Percentiles rank a stretch among this genome's conserved stretches.
Evolutionary conservation across 2,797 vertebrate genomes (phyloP).

Genomic region (Pantherophis alleghaniensis): DNA sequence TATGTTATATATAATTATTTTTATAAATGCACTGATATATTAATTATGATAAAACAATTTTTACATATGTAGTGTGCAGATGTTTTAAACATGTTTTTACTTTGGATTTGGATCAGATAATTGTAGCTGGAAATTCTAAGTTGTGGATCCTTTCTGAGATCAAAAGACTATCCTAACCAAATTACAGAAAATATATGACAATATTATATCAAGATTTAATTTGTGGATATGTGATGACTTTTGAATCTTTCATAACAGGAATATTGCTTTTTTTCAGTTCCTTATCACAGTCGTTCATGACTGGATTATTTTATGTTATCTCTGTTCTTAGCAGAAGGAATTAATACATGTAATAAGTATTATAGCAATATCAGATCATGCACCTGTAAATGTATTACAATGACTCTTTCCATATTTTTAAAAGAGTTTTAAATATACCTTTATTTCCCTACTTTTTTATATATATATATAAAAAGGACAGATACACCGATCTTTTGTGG

Average conservation of each 20-base stretch:
- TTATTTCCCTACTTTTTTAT: not conserved
- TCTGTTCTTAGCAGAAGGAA: not conserved
- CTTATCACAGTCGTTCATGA: not conserved
- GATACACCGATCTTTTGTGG: not conserved
- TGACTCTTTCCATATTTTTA: not conserved
- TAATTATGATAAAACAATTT: not conserved
- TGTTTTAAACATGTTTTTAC: not conserved
- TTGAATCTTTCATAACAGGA: not conserved
- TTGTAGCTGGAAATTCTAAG: not conserved
- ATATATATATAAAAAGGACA: not conserved
- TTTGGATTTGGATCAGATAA: not conserved
- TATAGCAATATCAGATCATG: not conserved
- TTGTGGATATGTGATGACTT: not conserved
- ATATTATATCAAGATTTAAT: not conserved
- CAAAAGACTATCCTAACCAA: not conserved
- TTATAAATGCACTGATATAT: not conserved
- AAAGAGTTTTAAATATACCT: not conserved
- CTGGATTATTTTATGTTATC: not conserved
- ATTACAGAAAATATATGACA: not conserved
- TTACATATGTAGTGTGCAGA: not conserved
- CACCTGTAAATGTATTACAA: not conserved
- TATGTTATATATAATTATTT: not conserved
- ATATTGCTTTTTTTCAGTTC: not conserved
- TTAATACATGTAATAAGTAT: not conserved
- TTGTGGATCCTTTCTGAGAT: not conserved